Evolutionary conservation across 2,113 vertebrate genomes (phyloP).

Genomic region (Eira barbara): DNA sequence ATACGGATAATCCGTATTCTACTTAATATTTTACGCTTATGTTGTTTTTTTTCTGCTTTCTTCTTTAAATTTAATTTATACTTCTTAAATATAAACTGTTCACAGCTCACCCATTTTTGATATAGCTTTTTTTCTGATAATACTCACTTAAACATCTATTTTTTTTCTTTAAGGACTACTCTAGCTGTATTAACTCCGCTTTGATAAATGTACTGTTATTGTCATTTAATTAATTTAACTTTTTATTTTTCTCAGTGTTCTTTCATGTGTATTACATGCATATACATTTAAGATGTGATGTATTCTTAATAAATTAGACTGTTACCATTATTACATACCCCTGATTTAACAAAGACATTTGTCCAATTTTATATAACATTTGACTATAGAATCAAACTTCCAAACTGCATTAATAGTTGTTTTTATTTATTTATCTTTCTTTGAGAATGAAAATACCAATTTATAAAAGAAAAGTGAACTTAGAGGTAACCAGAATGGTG

Average conservation of each 20-base stretch:
- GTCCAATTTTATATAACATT: background rate
- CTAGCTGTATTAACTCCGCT: background rate
- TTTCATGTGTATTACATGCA: background rate
- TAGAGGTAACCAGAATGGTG: background rate
- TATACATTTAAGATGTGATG: background rate
- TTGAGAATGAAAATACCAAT: background rate
- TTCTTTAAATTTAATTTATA: background rate
- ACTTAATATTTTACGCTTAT: background rate
- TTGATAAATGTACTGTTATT: background rate
- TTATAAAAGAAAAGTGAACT: background rate
- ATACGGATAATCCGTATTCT: background rate
- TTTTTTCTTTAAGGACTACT: background rate
- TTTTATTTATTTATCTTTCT: background rate
- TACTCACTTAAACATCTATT: background rate
- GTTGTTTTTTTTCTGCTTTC: background rate
- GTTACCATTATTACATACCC: background rate
- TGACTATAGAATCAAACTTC: background rate
- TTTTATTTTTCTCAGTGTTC: background rate
- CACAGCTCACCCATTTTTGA: background rate
- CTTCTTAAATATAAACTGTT: background rate
- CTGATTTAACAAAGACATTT: background rate
- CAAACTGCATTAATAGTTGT: background rate
- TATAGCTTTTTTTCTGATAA: background rate
- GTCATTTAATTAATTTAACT: background rate
- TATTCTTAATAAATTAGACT: background rate